phyloP scores from a whole-genome alignment of 2,797 vertebrate species.

The Acropternis orthonyx region DNA sequence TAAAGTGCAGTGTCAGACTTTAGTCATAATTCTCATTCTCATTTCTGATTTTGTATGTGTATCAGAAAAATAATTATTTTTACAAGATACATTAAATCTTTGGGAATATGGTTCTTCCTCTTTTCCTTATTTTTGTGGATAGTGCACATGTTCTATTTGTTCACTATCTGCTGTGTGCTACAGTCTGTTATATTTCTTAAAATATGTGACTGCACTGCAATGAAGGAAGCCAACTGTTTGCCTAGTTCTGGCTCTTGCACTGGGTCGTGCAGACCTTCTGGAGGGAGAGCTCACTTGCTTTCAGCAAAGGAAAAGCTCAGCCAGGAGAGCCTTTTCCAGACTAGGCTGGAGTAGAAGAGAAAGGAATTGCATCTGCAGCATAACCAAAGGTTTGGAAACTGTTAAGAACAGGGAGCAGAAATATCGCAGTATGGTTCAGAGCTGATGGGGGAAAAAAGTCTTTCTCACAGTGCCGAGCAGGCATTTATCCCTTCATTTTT shows the following conservation, averaged over 20 bases:
- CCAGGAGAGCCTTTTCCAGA: slow-evolving; percentile 4
- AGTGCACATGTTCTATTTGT: not conserved
- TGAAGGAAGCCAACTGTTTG: not conserved
- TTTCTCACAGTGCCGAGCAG: not conserved
- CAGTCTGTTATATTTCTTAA: not conserved
- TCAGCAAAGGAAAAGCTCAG: not conserved
- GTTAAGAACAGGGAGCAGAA: slow-evolving; percentile 1
- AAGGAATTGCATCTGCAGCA: not conserved
- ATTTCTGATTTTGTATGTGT: not conserved
- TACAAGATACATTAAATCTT: not conserved
- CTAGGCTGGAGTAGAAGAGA: not conserved
- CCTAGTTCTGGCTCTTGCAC: not conserved
- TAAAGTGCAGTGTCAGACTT: not conserved
- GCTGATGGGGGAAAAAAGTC: not conserved
- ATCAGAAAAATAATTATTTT: not conserved
- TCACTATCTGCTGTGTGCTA: not conserved
- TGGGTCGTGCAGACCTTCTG: slow-evolving; percentile 19
- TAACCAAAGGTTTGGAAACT: slow-evolving; percentile 31
- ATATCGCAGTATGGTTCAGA: slow-evolving; percentile 1
- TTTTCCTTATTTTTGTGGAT: not conserved
- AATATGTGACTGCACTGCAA: not conserved
- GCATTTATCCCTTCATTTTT: not conserved
- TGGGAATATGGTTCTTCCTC: not conserved
- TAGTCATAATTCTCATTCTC: not conserved
- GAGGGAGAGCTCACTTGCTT: not conserved